These are phyloP conservation scores for Dioctria linearis DNA, from an alignment of 2,888 invertebrate genomes.

Conservation along the genomic window DNA sequence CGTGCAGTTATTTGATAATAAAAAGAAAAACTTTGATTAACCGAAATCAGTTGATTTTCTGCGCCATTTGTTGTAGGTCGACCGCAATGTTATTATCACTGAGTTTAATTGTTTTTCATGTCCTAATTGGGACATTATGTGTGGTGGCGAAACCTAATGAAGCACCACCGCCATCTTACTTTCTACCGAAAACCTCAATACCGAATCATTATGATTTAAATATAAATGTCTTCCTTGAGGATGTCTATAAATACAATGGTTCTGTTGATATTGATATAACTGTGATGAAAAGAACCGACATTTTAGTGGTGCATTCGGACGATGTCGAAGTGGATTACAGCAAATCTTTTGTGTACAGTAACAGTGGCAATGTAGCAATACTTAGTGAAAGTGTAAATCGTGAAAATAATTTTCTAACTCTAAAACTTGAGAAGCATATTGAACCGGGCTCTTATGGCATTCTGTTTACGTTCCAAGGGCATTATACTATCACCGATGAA, in stretches of 20 bases:
- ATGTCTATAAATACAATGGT: slow-evolving; percentile 18
- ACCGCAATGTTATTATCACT: no score
- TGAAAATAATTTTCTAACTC: slow-evolving; percentile 18
- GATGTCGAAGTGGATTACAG: slow-evolving; percentile 6
- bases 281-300: slow-evolving; percentile 1
- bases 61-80: no score
- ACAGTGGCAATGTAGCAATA: background rate
- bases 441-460: slow-evolving; percentile 4
- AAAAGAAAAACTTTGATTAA: no score
- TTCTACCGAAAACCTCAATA: slow-evolving; percentile 42
- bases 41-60: no score
- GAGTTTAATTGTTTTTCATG: no score
- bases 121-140: no score
- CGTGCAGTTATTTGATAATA: no score
- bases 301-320: slow-evolving; percentile 32
- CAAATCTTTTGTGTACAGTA: background rate
- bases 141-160: no score
- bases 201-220: slow-evolving; percentile 28
- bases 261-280: slow-evolving; percentile 19
- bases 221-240: slow-evolving; percentile 7
- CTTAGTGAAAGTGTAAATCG: background rate
- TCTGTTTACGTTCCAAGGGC: background rate
- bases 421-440: background rate
- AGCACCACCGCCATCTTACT: background rate
- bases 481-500: background rate